phyloP scores from a whole-genome alignment of 2,797 vertebrate genomes.

The Sebastes itinus region DNA sequence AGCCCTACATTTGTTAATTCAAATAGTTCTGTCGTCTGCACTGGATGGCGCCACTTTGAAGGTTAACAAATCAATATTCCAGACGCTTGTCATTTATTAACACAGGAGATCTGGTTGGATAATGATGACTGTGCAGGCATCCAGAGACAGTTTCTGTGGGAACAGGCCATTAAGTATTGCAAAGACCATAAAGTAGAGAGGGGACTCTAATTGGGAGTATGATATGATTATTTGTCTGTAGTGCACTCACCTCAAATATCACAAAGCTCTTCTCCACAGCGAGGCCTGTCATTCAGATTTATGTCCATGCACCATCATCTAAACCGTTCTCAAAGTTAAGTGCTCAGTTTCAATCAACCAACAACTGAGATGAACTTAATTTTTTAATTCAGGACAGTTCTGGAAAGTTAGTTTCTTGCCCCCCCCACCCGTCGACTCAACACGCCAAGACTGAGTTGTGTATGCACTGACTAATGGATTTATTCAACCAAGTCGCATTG shows the following conservation, averaged over 20 bases:
- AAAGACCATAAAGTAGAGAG: constrained; percentile 48
- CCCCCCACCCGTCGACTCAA: constrained; percentile 8
- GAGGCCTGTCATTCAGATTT: constrained; percentile 68
- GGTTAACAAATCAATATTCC: constrained; percentile 73
- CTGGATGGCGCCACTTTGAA: constrained; percentile 53
- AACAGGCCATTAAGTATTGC: constrained; percentile 51
- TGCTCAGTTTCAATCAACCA: constrained; percentile 34
- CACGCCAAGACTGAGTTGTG: constrained; percentile 37
- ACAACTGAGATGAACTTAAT: constrained; percentile 55
- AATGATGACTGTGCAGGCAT: constrained; percentile 55
- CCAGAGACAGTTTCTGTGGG: constrained; percentile 47
- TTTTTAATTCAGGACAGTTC: constrained; percentile 61
- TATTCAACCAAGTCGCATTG: constrained; percentile 54
- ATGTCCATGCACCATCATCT: constrained; percentile 24
- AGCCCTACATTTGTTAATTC: constrained; percentile 31
- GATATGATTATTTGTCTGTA: constrained; percentile 71
- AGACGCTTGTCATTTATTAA: constrained; percentile 66
- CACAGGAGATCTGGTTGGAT: constrained; percentile 46
- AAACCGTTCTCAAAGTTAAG: constrained; percentile 44
- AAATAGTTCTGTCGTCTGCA: constrained; percentile 54
- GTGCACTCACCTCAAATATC: constrained; percentile 65
- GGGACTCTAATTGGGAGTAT: constrained; percentile 68
- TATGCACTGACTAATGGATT: constrained; percentile 47
- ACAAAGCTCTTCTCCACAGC: constrained; percentile 47
- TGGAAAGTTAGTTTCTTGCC: constrained; percentile 65